These are phyloP conservation scores for Phalangium opilio DNA, from an alignment of 2,888 invertebrate species.

Conservation along the genomic window DNA sequence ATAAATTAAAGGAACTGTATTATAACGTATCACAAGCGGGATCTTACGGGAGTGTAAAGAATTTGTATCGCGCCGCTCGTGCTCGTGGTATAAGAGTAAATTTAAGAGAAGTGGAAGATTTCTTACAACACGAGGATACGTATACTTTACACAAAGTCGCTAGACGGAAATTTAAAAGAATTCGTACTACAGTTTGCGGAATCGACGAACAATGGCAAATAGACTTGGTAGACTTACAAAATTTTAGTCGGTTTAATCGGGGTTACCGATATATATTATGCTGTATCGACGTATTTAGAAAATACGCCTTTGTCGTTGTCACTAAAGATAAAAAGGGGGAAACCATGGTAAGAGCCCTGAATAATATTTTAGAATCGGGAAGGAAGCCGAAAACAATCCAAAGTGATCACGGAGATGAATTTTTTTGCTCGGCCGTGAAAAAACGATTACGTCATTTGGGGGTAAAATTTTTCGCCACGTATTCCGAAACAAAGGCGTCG, in stretches of 20 bases:
- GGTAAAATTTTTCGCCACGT: slow-evolving; percentile 21
- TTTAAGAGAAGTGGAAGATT: slow-evolving; percentile 8
- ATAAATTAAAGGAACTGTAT: no score
- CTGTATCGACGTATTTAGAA: slow-evolving; percentile 22
- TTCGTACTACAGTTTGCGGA: slow-evolving; percentile 14
- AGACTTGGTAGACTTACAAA: slow-evolving; percentile 21
- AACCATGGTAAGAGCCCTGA: slow-evolving; percentile 14
- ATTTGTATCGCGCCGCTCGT: no score
- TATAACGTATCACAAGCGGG: no score
- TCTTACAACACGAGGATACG: slow-evolving; percentile 6
- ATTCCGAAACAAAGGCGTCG: slow-evolving; percentile 24
- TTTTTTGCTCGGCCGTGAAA: slow-evolving; percentile 15
- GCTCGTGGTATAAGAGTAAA: no score
- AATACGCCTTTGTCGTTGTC: slow-evolving; percentile 20
- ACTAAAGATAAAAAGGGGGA: slow-evolving; percentile 21
- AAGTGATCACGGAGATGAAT: slow-evolving; percentile 21
- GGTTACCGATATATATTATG: slow-evolving; percentile 20
- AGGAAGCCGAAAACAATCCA: slow-evolving; percentile 16
- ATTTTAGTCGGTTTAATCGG: slow-evolving; percentile 14
- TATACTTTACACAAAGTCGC: slow-evolving; percentile 14
- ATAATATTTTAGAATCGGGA: slow-evolving; percentile 11
- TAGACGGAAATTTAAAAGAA: slow-evolving; percentile 8
- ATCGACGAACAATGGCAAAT: slow-evolving; percentile 22
- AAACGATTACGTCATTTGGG: slow-evolving; percentile 15
- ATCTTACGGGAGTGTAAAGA: no score